Conservation (phyloP, 2,797 vertebrate genomes). For the Amblyraja radiata region DNA sequence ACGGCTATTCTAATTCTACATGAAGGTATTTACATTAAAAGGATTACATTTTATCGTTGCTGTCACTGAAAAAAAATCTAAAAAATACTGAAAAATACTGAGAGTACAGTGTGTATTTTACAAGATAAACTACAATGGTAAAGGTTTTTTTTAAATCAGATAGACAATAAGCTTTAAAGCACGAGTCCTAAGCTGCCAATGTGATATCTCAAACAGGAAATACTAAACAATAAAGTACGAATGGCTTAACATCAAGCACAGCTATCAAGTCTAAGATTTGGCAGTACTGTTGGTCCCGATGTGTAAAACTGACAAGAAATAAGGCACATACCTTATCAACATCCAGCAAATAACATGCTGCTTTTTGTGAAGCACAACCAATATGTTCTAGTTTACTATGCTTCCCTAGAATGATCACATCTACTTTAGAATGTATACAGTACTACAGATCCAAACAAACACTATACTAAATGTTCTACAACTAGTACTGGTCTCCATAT, state of each 20-base stretch:
- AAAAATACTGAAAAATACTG: conserved; percentile 54
- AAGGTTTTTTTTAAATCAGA: not conserved
- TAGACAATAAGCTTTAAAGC: conserved; percentile 46
- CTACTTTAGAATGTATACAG: conserved; percentile 35
- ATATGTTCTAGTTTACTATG: conserved; percentile 30
- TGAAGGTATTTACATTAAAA: conserved; percentile 87
- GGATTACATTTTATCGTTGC: conserved; percentile 63
- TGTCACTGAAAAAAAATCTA: conserved; percentile 50
- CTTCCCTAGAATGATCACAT: conserved; percentile 26
- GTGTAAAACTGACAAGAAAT: conserved; percentile 66
- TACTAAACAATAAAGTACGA: conserved; percentile 60
- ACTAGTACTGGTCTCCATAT: conserved; percentile 30
- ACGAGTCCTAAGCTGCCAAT: conserved; percentile 50
- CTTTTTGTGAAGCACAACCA: conserved; percentile 27
- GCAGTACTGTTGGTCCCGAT: conserved; percentile 73
- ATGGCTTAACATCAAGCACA: conserved; percentile 42
- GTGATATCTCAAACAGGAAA: conserved; percentile 56
- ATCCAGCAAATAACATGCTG: conserved; percentile 44
- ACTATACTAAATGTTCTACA: conserved; percentile 30
- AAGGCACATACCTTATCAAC: conserved; percentile 86
- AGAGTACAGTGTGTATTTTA: conserved; percentile 64
- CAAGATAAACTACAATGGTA: conserved; percentile 57
- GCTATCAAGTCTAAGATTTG: conserved; percentile 54
- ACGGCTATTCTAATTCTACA: conserved; percentile 74
- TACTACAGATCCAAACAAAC: conserved; percentile 30